These are phyloP conservation scores for Capromys pilorides DNA, from an alignment of 2,797 vertebrate genomes.

Conservation along the genomic window DNA sequence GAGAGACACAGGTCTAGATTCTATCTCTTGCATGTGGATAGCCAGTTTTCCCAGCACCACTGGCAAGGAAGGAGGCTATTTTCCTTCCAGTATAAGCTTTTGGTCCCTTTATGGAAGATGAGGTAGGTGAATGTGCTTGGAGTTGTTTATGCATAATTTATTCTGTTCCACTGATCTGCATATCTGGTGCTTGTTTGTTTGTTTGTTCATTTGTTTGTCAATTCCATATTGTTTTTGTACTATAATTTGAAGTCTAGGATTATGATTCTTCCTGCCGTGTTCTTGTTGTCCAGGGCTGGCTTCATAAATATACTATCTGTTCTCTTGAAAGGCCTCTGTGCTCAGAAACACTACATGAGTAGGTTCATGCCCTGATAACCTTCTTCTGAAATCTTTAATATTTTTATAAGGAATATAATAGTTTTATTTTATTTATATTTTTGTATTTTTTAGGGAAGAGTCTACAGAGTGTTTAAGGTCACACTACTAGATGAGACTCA, in stretches of 20 bases:
- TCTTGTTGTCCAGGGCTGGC: background rate
- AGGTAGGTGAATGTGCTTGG: background rate
- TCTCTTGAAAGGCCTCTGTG: background rate
- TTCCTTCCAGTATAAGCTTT: background rate
- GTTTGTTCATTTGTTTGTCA: background rate
- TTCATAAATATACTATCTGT: background rate
- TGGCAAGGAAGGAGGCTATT: background rate
- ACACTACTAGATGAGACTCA: too few relatives aligned
- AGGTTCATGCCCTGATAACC: background rate
- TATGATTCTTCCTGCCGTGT: background rate
- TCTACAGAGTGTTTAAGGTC: too few relatives aligned
- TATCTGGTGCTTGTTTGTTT: background rate
- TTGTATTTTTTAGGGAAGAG: too few relatives aligned
- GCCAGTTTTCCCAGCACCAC: background rate
- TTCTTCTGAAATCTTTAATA: background rate
- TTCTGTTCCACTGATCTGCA: background rate
- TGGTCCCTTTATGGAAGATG: background rate
- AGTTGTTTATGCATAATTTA: background rate
- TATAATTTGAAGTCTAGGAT: background rate
- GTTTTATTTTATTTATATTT: conserved; percentile 27
- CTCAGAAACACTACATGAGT: background rate
- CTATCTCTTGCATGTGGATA: background rate
- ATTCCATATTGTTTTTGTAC: background rate
- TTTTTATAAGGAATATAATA: background rate
- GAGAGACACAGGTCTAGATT: background rate